phyloP scores from a whole-genome alignment of 1,140 invertebrate species.

The Hyles vespertilio region DNA sequence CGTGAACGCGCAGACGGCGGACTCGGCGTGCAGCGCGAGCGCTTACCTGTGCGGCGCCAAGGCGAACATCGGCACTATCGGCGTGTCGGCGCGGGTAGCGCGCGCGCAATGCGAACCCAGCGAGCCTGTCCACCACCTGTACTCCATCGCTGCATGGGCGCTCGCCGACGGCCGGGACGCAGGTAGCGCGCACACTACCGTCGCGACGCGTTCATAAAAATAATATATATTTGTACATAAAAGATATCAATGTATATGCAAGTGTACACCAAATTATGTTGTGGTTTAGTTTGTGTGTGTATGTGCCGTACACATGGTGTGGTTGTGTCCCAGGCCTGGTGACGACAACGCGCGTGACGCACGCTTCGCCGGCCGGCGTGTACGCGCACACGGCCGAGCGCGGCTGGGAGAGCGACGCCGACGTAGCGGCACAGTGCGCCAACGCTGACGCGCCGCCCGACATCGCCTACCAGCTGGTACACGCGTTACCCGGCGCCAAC shows the following conservation, averaged over 20 bases:
- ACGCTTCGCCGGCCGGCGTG: slow-evolving; percentile 16
- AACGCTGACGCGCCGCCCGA: slow-evolving; percentile 77
- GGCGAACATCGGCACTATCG: slow-evolving; percentile 84
- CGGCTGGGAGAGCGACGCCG: neutral
- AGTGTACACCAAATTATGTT: too few relatives aligned
- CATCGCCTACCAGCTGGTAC: slow-evolving; percentile 85
- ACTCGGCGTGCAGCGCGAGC: slow-evolving; percentile 87
- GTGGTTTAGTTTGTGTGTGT: too few relatives aligned
- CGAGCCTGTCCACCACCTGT: slow-evolving; percentile 72
- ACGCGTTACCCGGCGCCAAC: slow-evolving; percentile 78
- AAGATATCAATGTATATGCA: too few relatives aligned
- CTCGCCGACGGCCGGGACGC: slow-evolving; percentile 78
- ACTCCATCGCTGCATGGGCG: slow-evolving; percentile 84
- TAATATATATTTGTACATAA: too few relatives aligned
- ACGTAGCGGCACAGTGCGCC: slow-evolving; percentile 61
- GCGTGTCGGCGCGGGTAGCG: slow-evolving; percentile 79
- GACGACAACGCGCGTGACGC: slow-evolving; percentile 14
- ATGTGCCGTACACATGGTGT: too few relatives aligned
- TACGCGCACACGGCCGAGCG: slow-evolving; percentile 5
- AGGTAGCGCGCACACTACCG: slow-evolving; percentile 1
- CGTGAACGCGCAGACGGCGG: slow-evolving; percentile 83
- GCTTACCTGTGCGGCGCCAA: slow-evolving; percentile 90
- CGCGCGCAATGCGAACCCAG: slow-evolving; percentile 75
- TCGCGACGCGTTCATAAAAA: too few relatives aligned
- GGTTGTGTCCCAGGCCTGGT: slow-evolving; percentile 9